Conservation (phyloP, 2,797 vertebrate genomes). For the Anguilla megastoma region DNA sequence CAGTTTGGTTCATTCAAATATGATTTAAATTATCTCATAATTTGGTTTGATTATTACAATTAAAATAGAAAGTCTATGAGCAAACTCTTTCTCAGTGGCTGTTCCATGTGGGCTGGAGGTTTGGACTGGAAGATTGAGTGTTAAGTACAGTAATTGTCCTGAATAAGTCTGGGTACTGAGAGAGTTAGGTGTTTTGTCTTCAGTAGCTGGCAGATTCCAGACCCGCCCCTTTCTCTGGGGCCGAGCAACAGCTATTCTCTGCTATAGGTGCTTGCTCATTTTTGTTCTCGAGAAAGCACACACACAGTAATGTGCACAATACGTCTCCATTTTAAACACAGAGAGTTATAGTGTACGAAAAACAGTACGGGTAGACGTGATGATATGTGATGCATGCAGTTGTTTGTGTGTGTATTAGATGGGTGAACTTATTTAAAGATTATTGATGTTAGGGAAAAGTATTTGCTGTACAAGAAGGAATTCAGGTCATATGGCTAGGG, state of each 20-base stretch:
- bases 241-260: conserved; percentile 27
- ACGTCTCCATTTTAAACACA: neutral
- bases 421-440: conserved; percentile 4
- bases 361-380: neutral
- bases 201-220: conserved; percentile 41
- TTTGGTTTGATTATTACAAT: neutral
- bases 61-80: neutral
- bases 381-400: neutral
- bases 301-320: neutral
- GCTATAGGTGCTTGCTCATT: neutral
- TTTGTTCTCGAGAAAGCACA: neutral
- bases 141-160: neutral
- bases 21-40: neutral
- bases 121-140: neutral
- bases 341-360: neutral
- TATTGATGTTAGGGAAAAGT: neutral
- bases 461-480: conserved; percentile 22
- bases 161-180: neutral
- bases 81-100: neutral
- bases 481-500: conserved; percentile 31
- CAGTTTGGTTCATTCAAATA: neutral
- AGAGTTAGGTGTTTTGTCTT: conserved; percentile 26
- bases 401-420: conserved; percentile 12
- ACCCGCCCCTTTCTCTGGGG: conserved; percentile 39
- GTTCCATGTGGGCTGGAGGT: neutral